Base-by-base conservation (phyloP, 1,140 invertebrate species). In the Drosophila arawakana region DNA sequence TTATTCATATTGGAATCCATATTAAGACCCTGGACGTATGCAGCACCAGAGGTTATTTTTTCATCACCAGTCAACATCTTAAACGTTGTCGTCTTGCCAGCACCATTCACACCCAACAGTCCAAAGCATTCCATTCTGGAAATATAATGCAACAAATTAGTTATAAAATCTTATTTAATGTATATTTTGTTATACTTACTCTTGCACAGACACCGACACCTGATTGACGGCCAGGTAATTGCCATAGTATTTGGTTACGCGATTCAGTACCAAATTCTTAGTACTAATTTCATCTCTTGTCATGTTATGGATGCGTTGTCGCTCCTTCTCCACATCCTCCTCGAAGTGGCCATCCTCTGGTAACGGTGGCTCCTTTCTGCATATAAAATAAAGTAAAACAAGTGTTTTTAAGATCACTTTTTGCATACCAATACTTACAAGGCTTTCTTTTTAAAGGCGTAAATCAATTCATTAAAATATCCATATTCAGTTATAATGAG, bases 11-110 rank as follows among this genome's bases (percentile, higher is more conserved):
- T 73, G 3, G 67, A 92, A 67, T 93, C 93, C 21, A 95, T 91
- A 35, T 93, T 94, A 13, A 93, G 81, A 1, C 94, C 94, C 61
- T 93, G 92, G 11, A 94, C 93, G 67, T 92, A 94, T 2, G 93
- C 94, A 8, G 93, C 88, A 9, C 94, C 94, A 49, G 85, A 93
- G 6, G 93, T 81, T 7, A 95, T 94, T 18, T 85, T 92, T n/a
- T 95, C 93, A 89, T 97, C 96, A 11, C 98, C 98, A 1, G 97
- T 98, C 65, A 98, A 92, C 96, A 98, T 97, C 91, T 96, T 96
- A 88, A 98, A 98, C 1, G 96, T 97, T 3, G 96, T 96, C 2
- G 97, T 97, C 93, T 98, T 98, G 10, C 94, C 95, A 35, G 96
- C 96, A n/a, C 97, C 97, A 92, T 98, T 98, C 2, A 97, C 94